Evolutionary conservation across 2,113 vertebrate genomes (phyloP), one percentile per base, ranked within the genome.

Genomic region (Channa maculata): DNA sequence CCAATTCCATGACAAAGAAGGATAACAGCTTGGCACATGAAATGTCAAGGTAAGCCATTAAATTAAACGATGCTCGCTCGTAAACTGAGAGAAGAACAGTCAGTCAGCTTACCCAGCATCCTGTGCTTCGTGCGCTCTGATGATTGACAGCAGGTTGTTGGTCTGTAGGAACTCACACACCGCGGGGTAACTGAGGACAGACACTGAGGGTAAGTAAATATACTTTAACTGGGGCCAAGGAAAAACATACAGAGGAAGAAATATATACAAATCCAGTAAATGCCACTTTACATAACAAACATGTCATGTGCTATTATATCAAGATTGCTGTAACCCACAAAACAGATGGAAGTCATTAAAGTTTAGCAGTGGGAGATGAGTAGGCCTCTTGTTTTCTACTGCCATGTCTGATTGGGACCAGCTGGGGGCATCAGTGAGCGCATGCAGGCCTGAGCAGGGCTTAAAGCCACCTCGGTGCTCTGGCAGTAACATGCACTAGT

Each of bases 81-180:
- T 74, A 77, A 82, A 65, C 59, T 10, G 38, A 62, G 44, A 70
- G 59, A 24, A 68, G 49, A 65, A 64, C 57, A 74, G 69, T 53
- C 70, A 61, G 61, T 59, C 76, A 44, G 71, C 88, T 90, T 88
- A 94, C 93, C 93, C 93, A 58, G 93, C 86, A 63, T 92, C 91
- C 85, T 93, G 92, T 83, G 97, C 96, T 95, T 97, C 96, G 5
- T 99, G 96, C 69, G 96, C 96, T 94, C 96, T 95, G 75, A 97
- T 97, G 92, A 98, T 96, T 85, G 97, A 98, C 93, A 98, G 95
- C 92, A 98, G 94, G 91, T 98, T 98, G 95, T 98, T 98, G 94
- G 98, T 96, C 94, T 98, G 97, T 92, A 98, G 92, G 91, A 98
- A 98, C 92, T 98, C 97, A 82, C 97, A 98, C 72, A 98, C 97